These are phyloP conservation scores for Nephrocerus scutellatus DNA, from an alignment of 2,888 invertebrate genomes.

Conservation along the genomic window DNA sequence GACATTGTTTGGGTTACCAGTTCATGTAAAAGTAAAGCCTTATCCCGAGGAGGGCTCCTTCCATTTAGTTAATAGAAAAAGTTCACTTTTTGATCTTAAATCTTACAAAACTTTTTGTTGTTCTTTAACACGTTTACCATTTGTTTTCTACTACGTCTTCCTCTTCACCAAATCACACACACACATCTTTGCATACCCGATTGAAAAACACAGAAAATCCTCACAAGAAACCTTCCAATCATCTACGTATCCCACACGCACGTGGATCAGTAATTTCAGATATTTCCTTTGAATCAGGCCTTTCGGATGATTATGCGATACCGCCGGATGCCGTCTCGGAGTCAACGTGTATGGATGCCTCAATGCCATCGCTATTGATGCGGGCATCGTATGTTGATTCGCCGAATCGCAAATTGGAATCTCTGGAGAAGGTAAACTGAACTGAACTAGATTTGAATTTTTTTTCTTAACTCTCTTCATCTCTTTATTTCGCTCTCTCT, in stretches of 20 bases:
- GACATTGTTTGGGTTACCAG: too few relatives aligned
- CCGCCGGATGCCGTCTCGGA: slow-evolving; percentile 90
- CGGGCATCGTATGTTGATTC: slow-evolving; percentile 55
- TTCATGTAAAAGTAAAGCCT: too few relatives aligned
- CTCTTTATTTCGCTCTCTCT: neutral
- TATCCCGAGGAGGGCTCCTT: too few relatives aligned
- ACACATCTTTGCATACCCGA: too few relatives aligned
- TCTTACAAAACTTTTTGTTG: too few relatives aligned
- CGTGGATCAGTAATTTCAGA: slow-evolving; percentile 59
- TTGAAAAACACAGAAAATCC: too few relatives aligned
- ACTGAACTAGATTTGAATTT: neutral
- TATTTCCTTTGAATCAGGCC: slow-evolving; percentile 85
- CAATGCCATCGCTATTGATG: slow-evolving; percentile 60
- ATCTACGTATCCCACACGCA: slow-evolving; percentile 39
- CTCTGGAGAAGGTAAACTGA: slow-evolving; percentile 66
- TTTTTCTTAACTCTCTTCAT: neutral
- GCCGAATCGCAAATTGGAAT: slow-evolving; percentile 61
- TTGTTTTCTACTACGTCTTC: too few relatives aligned
- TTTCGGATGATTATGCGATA: slow-evolving; percentile 94
- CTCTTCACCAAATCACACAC: too few relatives aligned
- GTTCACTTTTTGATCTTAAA: too few relatives aligned
- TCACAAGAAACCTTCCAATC: slow-evolving; percentile 22
- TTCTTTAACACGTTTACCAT: too few relatives aligned
- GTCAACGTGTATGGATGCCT: slow-evolving; percentile 70
- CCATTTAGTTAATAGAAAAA: too few relatives aligned